These are phyloP conservation scores for Emydocephalus ijimae DNA, from an alignment of 2,113 vertebrate genomes.

Conservation along the genomic window DNA sequence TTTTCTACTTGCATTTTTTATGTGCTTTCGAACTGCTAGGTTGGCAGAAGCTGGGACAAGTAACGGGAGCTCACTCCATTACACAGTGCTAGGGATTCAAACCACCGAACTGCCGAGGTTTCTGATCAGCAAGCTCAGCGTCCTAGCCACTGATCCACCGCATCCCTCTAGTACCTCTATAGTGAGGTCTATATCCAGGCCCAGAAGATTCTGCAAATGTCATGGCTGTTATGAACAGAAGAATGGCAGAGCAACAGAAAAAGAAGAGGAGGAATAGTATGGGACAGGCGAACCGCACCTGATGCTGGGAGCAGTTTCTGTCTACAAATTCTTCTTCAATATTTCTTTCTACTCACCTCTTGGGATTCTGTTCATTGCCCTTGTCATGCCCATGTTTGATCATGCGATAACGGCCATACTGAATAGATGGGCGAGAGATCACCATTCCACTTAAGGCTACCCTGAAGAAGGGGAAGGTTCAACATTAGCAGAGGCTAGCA, in stretches of 20 bases:
- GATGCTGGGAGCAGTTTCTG: background rate
- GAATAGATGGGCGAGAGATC: constrained; percentile 70
- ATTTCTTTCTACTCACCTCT: constrained; percentile 61
- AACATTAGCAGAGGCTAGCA: background rate
- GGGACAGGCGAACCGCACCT: background rate
- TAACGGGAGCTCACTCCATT: no score
- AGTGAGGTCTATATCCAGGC: background rate
- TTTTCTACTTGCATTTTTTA: no score
- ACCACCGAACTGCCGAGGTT: no score
- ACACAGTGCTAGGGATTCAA: no score
- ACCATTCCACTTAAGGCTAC: constrained; percentile 73
- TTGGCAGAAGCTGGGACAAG: no score
- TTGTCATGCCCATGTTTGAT: constrained; percentile 79
- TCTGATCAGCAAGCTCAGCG: no score
- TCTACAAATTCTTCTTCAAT: background rate
- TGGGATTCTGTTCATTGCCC: constrained; percentile 75
- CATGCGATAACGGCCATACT: constrained; percentile 77
- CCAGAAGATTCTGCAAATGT: background rate
- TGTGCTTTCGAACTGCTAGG: no score
- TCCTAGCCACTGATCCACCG: no score
- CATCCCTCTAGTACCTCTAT: no score
- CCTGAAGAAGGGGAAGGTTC: constrained; percentile 44
- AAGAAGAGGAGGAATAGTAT: background rate
- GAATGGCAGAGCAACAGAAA: background rate
- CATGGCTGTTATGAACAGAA: background rate